Percentiles rank a stretch among this genome's conserved stretches.
Evolutionary conservation across 1,140 invertebrate genomes (phyloP).

Genomic region (Heliconius nattereri): DNA sequence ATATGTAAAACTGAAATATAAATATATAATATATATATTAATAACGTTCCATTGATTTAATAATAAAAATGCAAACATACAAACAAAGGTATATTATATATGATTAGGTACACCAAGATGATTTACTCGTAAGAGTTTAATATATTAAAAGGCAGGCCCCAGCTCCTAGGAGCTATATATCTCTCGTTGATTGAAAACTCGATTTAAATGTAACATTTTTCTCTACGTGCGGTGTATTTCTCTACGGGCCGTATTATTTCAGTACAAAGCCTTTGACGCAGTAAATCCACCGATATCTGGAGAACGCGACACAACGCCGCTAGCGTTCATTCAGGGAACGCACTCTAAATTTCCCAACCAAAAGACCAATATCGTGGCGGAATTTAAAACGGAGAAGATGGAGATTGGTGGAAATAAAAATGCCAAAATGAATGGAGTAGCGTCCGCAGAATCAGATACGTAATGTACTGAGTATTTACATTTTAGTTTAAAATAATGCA

Average conservation of each 20-base stretch:
- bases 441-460: constrained; percentile 26
- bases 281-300: constrained; percentile 72
- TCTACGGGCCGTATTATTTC: constrained; percentile 73
- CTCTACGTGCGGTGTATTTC: constrained; percentile 74
- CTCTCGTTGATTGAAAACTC: constrained; percentile 16
- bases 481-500: neutral
- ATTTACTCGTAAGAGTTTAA: neutral
- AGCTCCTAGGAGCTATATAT: neutral
- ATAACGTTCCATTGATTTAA: too few species aligned
- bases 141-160: neutral
- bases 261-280: constrained; percentile 68
- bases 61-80: too few species aligned
- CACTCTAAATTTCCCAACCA: constrained; percentile 64
- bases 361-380: constrained; percentile 54
- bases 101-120: neutral
- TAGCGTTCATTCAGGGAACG: constrained; percentile 54
- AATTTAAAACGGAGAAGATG: constrained; percentile 42
- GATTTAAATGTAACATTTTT: constrained; percentile 73
- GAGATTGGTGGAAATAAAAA: constrained; percentile 50
- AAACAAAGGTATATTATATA: too few species aligned
- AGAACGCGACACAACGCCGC: constrained; percentile 65
- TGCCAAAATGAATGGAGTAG: constrained; percentile 32
- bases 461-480: neutral
- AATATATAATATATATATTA: too few species aligned
- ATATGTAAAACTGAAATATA: too few species aligned